Conservation (phyloP, 2,888 invertebrate species). For the Cecidostiba fungosa region DNA sequence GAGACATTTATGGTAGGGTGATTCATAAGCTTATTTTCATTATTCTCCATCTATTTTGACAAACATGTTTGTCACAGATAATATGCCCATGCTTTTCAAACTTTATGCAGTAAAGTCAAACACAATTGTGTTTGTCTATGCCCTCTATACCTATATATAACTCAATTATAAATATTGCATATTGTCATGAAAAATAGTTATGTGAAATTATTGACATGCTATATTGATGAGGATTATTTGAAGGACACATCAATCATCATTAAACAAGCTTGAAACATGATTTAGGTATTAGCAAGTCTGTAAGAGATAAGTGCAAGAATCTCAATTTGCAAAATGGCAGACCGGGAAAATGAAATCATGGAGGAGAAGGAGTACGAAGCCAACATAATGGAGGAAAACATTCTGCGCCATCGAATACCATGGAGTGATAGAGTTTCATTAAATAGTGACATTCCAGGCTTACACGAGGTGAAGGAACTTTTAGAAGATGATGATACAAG, state of each 20-base stretch:
- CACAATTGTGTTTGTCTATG: too few relatives aligned
- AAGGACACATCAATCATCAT: not conserved
- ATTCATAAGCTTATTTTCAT: not conserved
- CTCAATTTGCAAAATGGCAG: constrained; percentile 49
- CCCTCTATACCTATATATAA: not conserved
- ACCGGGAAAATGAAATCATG: constrained; percentile 59
- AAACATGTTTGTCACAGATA: not conserved
- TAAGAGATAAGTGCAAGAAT: constrained; percentile 16
- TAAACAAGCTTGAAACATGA: not conserved
- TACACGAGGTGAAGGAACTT: constrained; percentile 77
- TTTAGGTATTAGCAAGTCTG: constrained; percentile 39
- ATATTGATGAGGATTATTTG: not conserved
- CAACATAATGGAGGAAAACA: constrained; percentile 43
- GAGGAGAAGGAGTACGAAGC: constrained; percentile 50
- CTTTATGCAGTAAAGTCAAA: too few relatives aligned
- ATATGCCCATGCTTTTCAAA: not conserved
- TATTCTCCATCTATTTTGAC: not conserved
- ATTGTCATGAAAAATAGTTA: not conserved
- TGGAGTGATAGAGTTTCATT: constrained; percentile 77
- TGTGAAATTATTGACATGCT: not conserved
- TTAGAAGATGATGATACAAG: constrained; percentile 78
- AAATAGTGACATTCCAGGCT: constrained; percentile 76
- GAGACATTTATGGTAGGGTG: not conserved
- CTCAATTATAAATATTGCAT: not conserved
- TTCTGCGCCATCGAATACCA: constrained; percentile 77